These are phyloP conservation scores for Sepioteuthis lessoniana DNA, from an alignment of 2,888 invertebrate species.

Conservation along the genomic window DNA sequence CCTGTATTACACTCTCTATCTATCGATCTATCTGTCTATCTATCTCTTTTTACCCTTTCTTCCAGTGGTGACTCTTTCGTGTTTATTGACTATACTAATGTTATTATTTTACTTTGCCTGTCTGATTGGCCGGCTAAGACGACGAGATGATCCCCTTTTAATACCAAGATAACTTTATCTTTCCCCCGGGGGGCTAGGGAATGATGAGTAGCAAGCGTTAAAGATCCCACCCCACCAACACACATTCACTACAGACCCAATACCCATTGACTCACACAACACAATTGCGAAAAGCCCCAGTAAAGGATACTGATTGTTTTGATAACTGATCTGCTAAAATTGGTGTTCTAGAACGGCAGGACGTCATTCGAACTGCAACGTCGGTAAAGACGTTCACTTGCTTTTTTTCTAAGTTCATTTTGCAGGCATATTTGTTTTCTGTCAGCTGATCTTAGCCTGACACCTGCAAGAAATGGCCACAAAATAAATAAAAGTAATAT, in stretches of 20 bases:
- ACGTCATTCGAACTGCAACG: background rate
- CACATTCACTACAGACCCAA: background rate
- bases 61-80: background rate
- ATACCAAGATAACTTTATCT: background rate
- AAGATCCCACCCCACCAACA: background rate
- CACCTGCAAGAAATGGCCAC: background rate
- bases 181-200: background rate
- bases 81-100: background rate
- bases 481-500: background rate
- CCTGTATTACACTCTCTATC: background rate
- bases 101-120: background rate
- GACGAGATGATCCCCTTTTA: conserved; percentile 14
- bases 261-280: background rate
- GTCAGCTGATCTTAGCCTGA: background rate
- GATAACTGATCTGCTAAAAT: background rate
- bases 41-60: background rate
- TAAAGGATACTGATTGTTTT: conserved; percentile 33
- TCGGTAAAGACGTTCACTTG: background rate
- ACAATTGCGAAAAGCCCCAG: background rate
- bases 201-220: background rate
- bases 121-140: background rate
- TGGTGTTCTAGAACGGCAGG: background rate
- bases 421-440: background rate
- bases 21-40: background rate
- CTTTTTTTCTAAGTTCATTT: background rate